Conservation (phyloP, 2,888 invertebrate genomes). For the Acheta domesticus region DNA sequence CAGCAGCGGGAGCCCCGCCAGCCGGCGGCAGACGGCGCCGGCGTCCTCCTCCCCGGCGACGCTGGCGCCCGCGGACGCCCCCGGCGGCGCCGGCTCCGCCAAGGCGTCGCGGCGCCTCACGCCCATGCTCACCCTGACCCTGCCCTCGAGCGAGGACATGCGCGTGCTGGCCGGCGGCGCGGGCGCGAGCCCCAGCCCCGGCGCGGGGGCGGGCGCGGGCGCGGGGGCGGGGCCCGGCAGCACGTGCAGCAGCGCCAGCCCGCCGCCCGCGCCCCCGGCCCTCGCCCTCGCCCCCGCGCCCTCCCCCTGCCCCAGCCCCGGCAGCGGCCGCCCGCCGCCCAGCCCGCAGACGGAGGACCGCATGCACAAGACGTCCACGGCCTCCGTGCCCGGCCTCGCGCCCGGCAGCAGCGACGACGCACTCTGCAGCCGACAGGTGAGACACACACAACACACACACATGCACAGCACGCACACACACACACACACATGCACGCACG, state of each 20-base stretch:
- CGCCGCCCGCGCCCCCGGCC: neutral
- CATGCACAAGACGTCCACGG: constrained; percentile 26
- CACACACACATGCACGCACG: no score
- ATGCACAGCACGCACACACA: no score
- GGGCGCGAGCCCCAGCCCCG: constrained; percentile 38
- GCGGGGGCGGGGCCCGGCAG: constrained; percentile 36
- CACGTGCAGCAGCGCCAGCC: neutral
- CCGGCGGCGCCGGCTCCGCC: constrained; percentile 12
- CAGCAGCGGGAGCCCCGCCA: no score
- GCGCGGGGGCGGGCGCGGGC: constrained; percentile 37
- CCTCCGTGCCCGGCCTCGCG: constrained; percentile 40
- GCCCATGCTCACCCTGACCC: constrained; percentile 56
- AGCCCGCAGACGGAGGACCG: constrained; percentile 34
- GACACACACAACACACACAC: neutral
- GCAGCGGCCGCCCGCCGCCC: constrained; percentile 27
- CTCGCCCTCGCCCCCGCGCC: neutral
- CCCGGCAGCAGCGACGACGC: constrained; percentile 35
- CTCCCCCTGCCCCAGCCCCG: neutral
- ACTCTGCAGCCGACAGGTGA: neutral
- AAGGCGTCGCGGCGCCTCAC: constrained; percentile 41
- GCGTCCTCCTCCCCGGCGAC: neutral
- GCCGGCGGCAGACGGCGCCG: no score
- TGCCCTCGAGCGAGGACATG: constrained; percentile 60
- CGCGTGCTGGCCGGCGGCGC: constrained; percentile 44
- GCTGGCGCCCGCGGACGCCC: neutral